phyloP scores from a whole-genome alignment of 2,113 vertebrate species.

The Mungos mungo region DNA sequence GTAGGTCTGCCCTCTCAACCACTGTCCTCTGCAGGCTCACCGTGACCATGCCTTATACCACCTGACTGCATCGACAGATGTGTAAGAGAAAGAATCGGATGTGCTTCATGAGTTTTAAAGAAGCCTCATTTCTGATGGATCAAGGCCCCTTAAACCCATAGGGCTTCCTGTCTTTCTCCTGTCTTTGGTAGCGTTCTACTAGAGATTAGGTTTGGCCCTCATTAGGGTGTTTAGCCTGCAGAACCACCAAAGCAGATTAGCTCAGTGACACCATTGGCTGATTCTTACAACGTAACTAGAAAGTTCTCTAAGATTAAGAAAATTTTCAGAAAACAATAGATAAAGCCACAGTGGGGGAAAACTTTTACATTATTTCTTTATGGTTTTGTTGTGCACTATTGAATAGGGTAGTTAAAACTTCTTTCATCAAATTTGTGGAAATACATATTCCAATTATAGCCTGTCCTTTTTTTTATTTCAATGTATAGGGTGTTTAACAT shows the following conservation, averaged over 20 bases:
- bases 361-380: background rate
- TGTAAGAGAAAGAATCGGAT: background rate
- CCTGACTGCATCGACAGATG: background rate
- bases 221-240: background rate
- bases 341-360: background rate
- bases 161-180: background rate
- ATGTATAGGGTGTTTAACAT: background rate
- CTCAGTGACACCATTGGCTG: background rate
- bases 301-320: background rate
- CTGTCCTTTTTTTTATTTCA: background rate
- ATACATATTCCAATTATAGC: background rate
- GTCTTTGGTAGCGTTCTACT: background rate
- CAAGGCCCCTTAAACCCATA: background rate
- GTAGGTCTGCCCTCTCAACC: background rate
- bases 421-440: background rate
- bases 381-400: background rate
- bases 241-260: background rate
- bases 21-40: background rate
- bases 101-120: background rate
- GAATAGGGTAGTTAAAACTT: background rate
- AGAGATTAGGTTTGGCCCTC: background rate
- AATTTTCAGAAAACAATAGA: background rate
- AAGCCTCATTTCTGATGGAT: background rate
- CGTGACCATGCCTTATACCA: background rate
- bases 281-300: background rate